A percentile compares a stretch with the other conserved stretches of the same genome.
Conservation (phyloP, 2,113 vertebrate genomes). For the Aphelocoma coerulescens region DNA sequence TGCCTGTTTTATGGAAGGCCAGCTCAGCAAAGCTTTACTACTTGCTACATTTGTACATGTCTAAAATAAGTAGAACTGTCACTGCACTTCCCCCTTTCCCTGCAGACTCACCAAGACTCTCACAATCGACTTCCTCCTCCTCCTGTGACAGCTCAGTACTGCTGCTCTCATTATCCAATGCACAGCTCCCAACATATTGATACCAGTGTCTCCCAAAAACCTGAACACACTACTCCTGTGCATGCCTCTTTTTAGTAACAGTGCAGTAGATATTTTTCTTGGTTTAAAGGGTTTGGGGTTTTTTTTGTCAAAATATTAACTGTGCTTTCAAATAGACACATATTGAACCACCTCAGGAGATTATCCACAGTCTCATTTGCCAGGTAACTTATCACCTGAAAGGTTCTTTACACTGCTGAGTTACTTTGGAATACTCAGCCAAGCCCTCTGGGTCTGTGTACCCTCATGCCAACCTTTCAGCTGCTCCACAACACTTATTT, state of each 20-base stretch:
- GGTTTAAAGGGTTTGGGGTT: background rate
- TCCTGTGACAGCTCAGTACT: background rate
- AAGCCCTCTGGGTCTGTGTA: background rate
- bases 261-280: background rate
- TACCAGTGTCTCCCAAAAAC: background rate
- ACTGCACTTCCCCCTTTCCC: background rate
- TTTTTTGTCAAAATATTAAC: background rate
- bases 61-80: background rate
- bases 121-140: background rate
- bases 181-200: background rate
- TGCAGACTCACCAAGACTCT: background rate
- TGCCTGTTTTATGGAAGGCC: background rate
- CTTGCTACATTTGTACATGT: background rate
- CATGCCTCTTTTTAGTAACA: background rate
- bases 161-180: background rate
- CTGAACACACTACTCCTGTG: background rate
- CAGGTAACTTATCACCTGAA: background rate
- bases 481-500: background rate
- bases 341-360: background rate
- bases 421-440: background rate
- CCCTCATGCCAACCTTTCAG: background rate
- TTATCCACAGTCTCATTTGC: background rate
- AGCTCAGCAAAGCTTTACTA: background rate
- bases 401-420: background rate
- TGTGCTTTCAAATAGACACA: background rate